Evolutionary conservation across 2,888 invertebrate species (phyloP).

Genomic region (Drosophila sordidapex): DNA sequence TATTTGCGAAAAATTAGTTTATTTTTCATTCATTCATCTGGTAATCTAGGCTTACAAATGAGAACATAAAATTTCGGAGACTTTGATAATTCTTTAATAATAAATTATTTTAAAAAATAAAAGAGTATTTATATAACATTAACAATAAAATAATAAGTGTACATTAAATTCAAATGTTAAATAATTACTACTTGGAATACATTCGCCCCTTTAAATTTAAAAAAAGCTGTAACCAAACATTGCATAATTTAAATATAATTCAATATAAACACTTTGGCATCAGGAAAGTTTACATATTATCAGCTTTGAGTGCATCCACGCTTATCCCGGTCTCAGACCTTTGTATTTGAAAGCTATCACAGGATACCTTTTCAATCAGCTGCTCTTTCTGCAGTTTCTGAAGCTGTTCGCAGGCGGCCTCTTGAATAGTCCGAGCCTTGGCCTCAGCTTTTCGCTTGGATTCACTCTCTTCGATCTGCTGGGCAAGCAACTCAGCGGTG

Average conservation of each 20-base stretch:
- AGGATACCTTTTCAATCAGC: conserved; percentile 46
- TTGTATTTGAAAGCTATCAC: conserved; percentile 56
- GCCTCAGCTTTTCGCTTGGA: conserved; percentile 71
- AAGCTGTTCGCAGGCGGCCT: conserved; percentile 77
- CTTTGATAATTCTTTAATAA: not conserved
- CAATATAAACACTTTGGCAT: not conserved
- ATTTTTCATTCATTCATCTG: not conserved
- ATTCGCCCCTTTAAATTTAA: not conserved
- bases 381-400: conserved; percentile 58
- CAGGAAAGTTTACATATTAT: conserved; percentile 38
- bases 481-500: conserved; percentile 75
- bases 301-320: conserved; percentile 47
- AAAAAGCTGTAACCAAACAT: not conserved
- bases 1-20: not conserved
- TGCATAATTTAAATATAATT: not conserved
- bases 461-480: conserved; percentile 74
- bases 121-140: not conserved
- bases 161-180: not conserved
- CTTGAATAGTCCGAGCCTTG: conserved; percentile 71
- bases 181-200: not conserved
- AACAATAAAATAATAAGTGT: not conserved
- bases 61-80: not conserved
- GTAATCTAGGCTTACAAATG: not conserved
- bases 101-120: not conserved
- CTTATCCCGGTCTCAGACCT: conserved; percentile 33